These are phyloP conservation scores for Netelia inedita DNA, from an alignment of 2,888 invertebrate genomes.

Conservation along the genomic window DNA sequence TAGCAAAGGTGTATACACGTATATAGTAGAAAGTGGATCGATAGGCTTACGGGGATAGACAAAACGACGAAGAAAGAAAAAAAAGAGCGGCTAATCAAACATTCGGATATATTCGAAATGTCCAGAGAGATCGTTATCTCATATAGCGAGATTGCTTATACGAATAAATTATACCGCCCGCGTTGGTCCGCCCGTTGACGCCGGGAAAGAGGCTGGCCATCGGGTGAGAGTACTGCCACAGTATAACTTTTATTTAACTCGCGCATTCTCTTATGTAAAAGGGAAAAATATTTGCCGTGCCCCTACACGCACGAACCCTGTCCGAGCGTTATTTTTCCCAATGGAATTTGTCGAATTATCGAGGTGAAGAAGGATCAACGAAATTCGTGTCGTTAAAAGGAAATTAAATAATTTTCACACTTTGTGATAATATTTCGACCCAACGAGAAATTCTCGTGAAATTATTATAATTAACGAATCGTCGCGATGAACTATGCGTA, in stretches of 20 bases:
- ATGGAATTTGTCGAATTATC: not conserved
- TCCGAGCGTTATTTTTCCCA: not conserved
- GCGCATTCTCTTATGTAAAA: not conserved
- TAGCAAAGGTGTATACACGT: not conserved
- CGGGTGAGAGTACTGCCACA: not conserved
- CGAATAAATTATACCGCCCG: constrained; percentile 41
- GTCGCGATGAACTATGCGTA: not conserved
- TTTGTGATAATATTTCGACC: too few species aligned
- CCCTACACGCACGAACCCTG: not conserved
- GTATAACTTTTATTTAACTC: not conserved
- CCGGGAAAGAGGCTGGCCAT: not conserved
- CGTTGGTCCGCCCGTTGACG: constrained; percentile 4
- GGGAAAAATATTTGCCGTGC: not conserved
- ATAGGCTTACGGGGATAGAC: constrained; percentile 40
- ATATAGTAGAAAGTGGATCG: constrained; percentile 62
- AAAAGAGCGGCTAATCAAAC: constrained; percentile 44
- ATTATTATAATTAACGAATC: not conserved
- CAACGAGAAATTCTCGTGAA: not conserved
- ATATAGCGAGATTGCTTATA: constrained; percentile 9
- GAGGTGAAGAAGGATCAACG: too few species aligned
- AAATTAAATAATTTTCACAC: too few species aligned
- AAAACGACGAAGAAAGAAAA: constrained; percentile 18
- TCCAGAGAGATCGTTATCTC: constrained; percentile 29
- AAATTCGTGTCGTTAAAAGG: too few species aligned
- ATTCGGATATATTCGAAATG: constrained; percentile 25